These are phyloP conservation scores for Anas georgica DNA, from an alignment of 2,797 vertebrate species.

Conservation along the genomic window DNA sequence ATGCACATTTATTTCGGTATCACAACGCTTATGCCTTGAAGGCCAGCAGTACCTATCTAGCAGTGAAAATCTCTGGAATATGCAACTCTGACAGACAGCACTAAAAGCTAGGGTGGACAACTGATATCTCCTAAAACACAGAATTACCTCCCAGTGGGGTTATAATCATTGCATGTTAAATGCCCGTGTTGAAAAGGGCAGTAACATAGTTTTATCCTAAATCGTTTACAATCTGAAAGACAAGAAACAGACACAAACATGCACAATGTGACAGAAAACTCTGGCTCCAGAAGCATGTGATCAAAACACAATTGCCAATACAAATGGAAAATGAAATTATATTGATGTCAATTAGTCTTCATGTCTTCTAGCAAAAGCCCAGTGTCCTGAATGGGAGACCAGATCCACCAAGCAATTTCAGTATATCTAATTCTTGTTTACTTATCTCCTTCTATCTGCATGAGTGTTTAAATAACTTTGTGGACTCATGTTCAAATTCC, in stretches of 20 bases:
- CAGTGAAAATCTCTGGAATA: not conserved
- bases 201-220: not conserved
- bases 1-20: not conserved
- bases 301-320: not conserved
- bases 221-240: not conserved
- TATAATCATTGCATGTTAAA: not conserved
- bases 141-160: not conserved
- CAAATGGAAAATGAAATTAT: not conserved
- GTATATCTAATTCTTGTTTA: not conserved
- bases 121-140: not conserved
- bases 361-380: not conserved
- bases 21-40: not conserved
- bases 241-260: not conserved
- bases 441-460: not conserved
- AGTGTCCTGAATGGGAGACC: not conserved
- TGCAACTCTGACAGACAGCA: not conserved
- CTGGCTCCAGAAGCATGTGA: not conserved
- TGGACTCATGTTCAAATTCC: not conserved
- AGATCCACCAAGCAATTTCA: not conserved
- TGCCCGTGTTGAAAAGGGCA: not conserved
- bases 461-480: not conserved
- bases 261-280: not conserved
- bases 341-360: not conserved
- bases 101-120: not conserved
- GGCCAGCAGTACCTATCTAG: not conserved